Evolutionary conservation across 1,140 invertebrate species (phyloP), one percentile per base, ranked within the genome.

Genomic region (Diploscapter pachys): DNA sequence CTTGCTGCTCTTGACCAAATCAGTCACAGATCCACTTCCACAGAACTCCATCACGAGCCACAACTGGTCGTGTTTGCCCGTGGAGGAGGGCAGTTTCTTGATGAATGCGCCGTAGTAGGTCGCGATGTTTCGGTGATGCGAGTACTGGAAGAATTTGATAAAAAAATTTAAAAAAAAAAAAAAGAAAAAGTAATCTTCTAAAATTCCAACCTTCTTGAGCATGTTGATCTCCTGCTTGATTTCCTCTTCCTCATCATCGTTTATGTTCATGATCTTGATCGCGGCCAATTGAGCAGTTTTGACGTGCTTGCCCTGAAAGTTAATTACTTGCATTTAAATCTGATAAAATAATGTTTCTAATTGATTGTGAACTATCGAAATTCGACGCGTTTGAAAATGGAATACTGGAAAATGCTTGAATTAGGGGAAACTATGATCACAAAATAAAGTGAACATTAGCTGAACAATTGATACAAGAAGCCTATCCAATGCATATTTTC

Each of bases 41-140:
- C 97, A 99, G 86, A 98, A 99, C 88, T 99, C 97, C 97, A 99
- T 99, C 53, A 99, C 97, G 48, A 98, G 89, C 90, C 90, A 83
- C 72, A 99, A 88, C 86, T 99, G 96, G 88, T 99, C 97, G 89
- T 99, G 96, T 89, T 98, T 98, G 3, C 96, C 96, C 3, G 96
- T 93, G 63, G 93, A 82, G 4, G 84, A 86, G 5, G 86, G 95
- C 82, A 93, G 94, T 88, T 99, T 99, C 87, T 98, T 98, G 70
- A 99, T 98, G 87, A 99, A 99, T 81, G 97, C 96, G 80, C 97
- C 96, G 90, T 99, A 99, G 88, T 99, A 99, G 70, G 96, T 99
- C 73, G 97, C 97, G 86, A 99, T 99, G 87, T 99, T 99, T 83
- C 95, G 91, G 88, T 99, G 95, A 89, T 98, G 96, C 59, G 96